Conservation (phyloP, 1,140 invertebrate species). For the Drosophila takahashii region DNA sequence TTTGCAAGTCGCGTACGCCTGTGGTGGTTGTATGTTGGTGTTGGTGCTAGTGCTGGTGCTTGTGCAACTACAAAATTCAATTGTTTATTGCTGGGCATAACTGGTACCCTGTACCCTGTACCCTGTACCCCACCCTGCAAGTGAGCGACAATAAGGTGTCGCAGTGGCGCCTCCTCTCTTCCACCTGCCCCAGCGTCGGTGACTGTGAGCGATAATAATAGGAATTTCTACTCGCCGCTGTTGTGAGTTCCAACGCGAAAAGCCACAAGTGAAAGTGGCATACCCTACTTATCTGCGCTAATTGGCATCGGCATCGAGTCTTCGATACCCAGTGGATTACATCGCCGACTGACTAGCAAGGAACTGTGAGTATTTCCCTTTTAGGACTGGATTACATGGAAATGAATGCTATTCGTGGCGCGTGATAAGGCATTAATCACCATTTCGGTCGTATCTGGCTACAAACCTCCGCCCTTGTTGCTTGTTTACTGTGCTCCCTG, state of each 20-base stretch:
- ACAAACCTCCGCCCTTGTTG: not conserved
- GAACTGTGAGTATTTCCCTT: slow-evolving; percentile 2
- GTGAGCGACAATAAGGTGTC: slow-evolving; percentile 37
- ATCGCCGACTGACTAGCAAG: not conserved
- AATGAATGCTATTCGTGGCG: not conserved
- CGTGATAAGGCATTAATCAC: slow-evolving; percentile 28
- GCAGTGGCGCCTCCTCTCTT: slow-evolving; percentile 44
- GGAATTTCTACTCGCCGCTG: slow-evolving; percentile 54
- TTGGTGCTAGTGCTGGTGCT: slow-evolving; percentile 51
- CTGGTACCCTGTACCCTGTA: slow-evolving; percentile 4
- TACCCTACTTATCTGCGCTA: slow-evolving; percentile 22
- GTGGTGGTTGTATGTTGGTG: slow-evolving; percentile 24
- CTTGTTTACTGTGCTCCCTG: not conserved
- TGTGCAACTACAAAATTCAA: slow-evolving; percentile 48
- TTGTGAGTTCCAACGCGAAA: slow-evolving; percentile 55
- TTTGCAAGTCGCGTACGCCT: slow-evolving; percentile 54
- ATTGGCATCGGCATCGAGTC: slow-evolving; percentile 26
- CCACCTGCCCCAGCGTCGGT: slow-evolving; percentile 42
- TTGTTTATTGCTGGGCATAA: slow-evolving; percentile 53
- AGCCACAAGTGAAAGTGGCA: slow-evolving; percentile 68
- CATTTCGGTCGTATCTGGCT: slow-evolving; percentile 1
- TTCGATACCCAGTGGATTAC: slow-evolving; percentile 28
- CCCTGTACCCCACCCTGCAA: slow-evolving; percentile 1
- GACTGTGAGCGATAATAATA: slow-evolving; percentile 40
- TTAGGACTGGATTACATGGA: not conserved